Conservation (phyloP, 2,113 vertebrate species). For the Solea senegalensis region DNA sequence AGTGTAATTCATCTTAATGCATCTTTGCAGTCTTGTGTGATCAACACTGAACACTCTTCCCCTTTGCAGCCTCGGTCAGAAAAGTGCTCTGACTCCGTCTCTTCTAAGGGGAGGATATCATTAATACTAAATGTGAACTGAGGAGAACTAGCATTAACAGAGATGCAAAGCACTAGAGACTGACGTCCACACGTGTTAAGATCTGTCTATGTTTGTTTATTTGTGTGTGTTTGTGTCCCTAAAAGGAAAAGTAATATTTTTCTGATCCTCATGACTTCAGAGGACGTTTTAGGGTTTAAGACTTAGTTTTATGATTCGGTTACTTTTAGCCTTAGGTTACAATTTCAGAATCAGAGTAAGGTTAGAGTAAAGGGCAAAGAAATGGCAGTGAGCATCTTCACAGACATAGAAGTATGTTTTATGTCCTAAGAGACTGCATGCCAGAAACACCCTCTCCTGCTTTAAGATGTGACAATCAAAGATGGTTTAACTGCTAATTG, state of each 20-base stretch:
- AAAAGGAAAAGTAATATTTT: too few species aligned
- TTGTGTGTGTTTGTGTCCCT: slow-evolving; percentile 3
- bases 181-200: slow-evolving; percentile 20
- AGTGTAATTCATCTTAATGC: slow-evolving; percentile 50
- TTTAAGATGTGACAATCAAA: slow-evolving; percentile 67
- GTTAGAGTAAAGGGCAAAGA: too few species aligned
- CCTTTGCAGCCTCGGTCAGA: slow-evolving; percentile 26
- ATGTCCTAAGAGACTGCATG: slow-evolving; percentile 8
- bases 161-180: slow-evolving; percentile 39
- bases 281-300: too few species aligned
- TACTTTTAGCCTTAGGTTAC: too few species aligned
- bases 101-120: slow-evolving; percentile 28
- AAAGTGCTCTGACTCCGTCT: slow-evolving; percentile 31
- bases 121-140: slow-evolving; percentile 39
- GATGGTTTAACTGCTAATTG: slow-evolving; percentile 75
- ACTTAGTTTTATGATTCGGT: too few species aligned
- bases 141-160: slow-evolving; percentile 46
- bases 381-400: too few species aligned
- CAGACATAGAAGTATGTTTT: too few species aligned
- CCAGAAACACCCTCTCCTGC: slow-evolving; percentile 41
- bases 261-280: too few species aligned
- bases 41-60: slow-evolving; percentile 47
- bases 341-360: too few species aligned
- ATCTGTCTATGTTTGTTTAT: slow-evolving; percentile 1
- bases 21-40: slow-evolving; percentile 29